Conservation (phyloP, 30 jellyfish, hydroid and myxozoan species). For the Mastigias papua region DNA sequence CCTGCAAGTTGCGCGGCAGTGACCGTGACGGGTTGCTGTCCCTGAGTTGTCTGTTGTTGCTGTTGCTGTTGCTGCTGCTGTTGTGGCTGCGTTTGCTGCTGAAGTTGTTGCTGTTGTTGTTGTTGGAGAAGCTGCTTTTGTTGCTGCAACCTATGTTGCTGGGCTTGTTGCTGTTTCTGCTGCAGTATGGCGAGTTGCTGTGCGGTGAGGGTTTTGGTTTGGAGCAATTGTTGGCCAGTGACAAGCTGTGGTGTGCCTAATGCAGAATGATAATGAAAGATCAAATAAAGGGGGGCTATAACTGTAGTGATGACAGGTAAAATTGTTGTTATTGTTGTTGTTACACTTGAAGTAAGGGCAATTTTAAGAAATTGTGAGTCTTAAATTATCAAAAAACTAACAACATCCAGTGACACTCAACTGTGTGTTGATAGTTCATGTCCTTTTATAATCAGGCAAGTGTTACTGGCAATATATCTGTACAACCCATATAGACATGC, state of each 20-base stretch:
- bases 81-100: constrained; percentile 68
- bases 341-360: neutral
- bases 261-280: neutral
- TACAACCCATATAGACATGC: too few species aligned
- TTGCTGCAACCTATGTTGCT: constrained; percentile 83
- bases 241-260: constrained; percentile 75
- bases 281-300: neutral
- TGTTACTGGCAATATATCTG: too few species aligned
- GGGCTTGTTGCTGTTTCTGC: constrained; percentile 91
- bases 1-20: constrained; percentile 77
- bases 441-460: too few species aligned
- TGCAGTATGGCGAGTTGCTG: constrained; percentile 93
- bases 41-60: constrained; percentile 55
- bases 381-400: too few species aligned
- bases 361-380: too few species aligned
- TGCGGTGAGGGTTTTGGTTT: constrained; percentile 93
- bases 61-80: constrained; percentile 76
- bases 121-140: constrained; percentile 80
- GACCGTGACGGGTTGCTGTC: constrained; percentile 64
- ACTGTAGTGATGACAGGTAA: neutral
- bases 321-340: neutral
- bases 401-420: too few species aligned
- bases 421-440: too few species aligned
- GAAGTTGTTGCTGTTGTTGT: constrained; percentile 89
- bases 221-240: constrained; percentile 90